Conservation (phyloP, 92 coral and sea anemone species). For the Blastomussa wellsi region DNA sequence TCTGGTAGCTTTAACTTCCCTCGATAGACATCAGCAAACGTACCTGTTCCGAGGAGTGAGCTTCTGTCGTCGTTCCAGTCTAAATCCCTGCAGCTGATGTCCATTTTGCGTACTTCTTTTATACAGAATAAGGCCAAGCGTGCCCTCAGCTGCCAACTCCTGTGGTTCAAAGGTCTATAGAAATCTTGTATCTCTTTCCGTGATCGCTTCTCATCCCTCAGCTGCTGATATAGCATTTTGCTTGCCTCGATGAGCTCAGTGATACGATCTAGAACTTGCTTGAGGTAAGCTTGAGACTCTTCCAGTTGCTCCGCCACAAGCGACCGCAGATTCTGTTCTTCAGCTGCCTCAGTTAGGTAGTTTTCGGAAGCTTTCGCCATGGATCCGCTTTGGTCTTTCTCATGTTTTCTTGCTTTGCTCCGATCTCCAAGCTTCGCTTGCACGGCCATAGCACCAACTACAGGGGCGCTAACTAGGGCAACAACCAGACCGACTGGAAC, state of each 20-base stretch:
- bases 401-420: conserved; percentile 3
- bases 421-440: conserved; percentile 24
- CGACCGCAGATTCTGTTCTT: neutral
- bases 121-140: no score
- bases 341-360: conserved; percentile 10
- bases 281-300: conserved; percentile 8
- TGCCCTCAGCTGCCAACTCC: no score
- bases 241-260: conserved; percentile 44
- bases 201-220: conserved; percentile 14
- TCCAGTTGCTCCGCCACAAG: conserved; percentile 30
- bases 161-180: conserved; percentile 28
- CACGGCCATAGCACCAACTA: conserved; percentile 31
- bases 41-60: neutral
- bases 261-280: conserved; percentile 10
- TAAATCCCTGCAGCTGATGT: neutral
- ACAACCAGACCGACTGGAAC: no score
- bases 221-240: conserved; percentile 13
- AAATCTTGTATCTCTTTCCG: neutral
- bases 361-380: conserved; percentile 26
- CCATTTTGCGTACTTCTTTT: no score
- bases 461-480: neutral
- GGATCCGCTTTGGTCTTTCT: no score
- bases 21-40: conserved; percentile 46
- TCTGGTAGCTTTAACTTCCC: conserved; percentile 14
- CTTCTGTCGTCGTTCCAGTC: conserved; percentile 43